Evolutionary conservation across 2,113 vertebrate genomes (phyloP), one percentile per base, ranked within the genome.

Genomic region (Eulemur rufifrons): DNA sequence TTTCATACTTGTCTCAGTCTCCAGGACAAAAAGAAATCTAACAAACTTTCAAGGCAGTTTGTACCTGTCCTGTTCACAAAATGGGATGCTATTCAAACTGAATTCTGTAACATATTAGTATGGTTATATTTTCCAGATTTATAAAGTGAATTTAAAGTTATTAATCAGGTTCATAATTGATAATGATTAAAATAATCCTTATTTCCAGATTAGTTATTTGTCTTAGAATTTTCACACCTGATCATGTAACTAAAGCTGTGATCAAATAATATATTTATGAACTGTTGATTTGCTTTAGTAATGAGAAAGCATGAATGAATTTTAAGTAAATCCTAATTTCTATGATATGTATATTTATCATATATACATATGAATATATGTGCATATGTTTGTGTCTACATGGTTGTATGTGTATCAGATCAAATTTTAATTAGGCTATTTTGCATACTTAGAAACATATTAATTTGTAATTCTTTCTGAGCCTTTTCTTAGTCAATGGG

Each of bases 181-280:
- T 80, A 39, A 73, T 93, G 52, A 95, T 86, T 89, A 85, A 81
- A 89, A 89, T 74, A 92, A 29, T 85, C 2, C 29, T 69, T 78
- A 32, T 87, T 59, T 34, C 10, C 47, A 71, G 21, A 42, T 23
- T 21, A 73, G 21, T 88, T 83, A 42, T 83, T 87, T 45, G 29
- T 86, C 45, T 77, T 91, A 50, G 27, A 71, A 64, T 91, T 81
- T 69, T 94, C 88, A 81, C 71, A 56, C n/a, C 20, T 54, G 14
- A 63, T 61, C 14, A 8, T 68, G 25, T 94, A 91, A 39, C 34
- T 73, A 37, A 47, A 86, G 14, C 17, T 84, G 32, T 82, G 42
- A 81, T 69, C 50, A 89, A 73, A 69, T 63, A 83, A 23, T 34
- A 78, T 84, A 66, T 85, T 85, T 73, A 39, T 34, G 29, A 85